Evolutionary conservation across 2,888 invertebrate species (phyloP).

Genomic region (Drosophila dives): DNA sequence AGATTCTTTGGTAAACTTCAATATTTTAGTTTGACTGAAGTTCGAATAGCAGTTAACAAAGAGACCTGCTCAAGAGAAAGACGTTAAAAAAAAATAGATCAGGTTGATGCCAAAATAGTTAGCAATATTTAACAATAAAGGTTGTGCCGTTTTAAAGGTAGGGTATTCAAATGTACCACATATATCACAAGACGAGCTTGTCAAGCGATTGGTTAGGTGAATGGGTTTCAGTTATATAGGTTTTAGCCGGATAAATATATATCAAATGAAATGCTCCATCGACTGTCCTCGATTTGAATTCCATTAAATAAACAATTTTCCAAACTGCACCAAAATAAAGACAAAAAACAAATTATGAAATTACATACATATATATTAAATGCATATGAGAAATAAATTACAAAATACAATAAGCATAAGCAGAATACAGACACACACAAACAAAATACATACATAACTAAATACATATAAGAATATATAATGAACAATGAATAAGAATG

Average conservation of each 20-base stretch:
- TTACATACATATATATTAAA: conserved; percentile 48
- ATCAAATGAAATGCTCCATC: conserved; percentile 22
- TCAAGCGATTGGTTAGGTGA: conserved; percentile 4
- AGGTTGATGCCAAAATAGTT: conserved; percentile 21
- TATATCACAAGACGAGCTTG: conserved; percentile 11
- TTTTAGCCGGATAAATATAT: conserved; percentile 2
- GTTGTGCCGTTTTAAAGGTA: conserved; percentile 39
- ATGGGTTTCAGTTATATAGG: conserved; percentile 19
- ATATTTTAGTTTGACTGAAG: conserved; percentile 8
- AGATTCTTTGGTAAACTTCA: background rate
- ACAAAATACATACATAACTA: conserved; percentile 15
- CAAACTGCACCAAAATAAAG: conserved; percentile 60
- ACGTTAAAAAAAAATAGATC: conserved; percentile 25
- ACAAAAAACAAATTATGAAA: conserved; percentile 33
- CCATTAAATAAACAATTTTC: conserved; percentile 24
- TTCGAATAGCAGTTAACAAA: conserved; percentile 11
- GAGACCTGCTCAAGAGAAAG: conserved; percentile 32
- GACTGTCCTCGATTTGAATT: conserved; percentile 30
- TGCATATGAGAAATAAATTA: conserved; percentile 60
- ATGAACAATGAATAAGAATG: conserved; percentile 23
- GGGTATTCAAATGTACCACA: conserved; percentile 1
- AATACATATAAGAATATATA: conserved; percentile 1
- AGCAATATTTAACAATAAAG: conserved; percentile 29
- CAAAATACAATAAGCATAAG: conserved; percentile 30
- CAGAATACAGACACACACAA: conserved; percentile 27